Conservation (phyloP, 1,140 invertebrate genomes). For the Druon quercuslanigerum region DNA sequence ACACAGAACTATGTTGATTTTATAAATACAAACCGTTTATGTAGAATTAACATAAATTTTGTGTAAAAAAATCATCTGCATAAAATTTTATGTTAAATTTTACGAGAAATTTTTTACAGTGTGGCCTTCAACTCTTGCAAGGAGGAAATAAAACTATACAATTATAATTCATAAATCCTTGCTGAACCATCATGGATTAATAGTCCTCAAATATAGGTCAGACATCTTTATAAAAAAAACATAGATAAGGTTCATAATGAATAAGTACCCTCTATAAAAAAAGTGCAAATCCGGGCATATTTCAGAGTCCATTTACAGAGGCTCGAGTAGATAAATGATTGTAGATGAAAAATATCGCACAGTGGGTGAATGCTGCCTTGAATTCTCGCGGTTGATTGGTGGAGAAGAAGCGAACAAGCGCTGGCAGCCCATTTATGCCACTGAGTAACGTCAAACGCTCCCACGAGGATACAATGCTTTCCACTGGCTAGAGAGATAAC, state of each 20-base stretch:
- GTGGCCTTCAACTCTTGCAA: too few species aligned
- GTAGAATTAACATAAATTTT: too few species aligned
- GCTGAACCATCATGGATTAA: too few species aligned
- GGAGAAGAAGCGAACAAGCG: constrained; percentile 14
- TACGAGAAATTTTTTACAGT: too few species aligned
- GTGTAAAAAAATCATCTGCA: too few species aligned
- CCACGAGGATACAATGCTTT: constrained; percentile 15
- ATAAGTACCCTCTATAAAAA: neutral
- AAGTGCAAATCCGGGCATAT: neutral
- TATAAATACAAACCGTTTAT: too few species aligned
- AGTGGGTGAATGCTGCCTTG: neutral
- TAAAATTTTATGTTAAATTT: too few species aligned
- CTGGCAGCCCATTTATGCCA: constrained; percentile 21
- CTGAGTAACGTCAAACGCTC: constrained; percentile 12
- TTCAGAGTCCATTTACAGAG: constrained; percentile 8
- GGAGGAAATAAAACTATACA: too few species aligned
- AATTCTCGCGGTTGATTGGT: constrained; percentile 18
- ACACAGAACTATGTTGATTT: too few species aligned
- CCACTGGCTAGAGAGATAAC: constrained; percentile 15
- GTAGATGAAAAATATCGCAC: neutral
- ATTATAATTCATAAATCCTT: too few species aligned
- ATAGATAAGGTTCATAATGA: neutral
- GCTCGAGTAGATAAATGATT: neutral
- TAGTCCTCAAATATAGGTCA: too few species aligned
- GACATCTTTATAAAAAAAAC: too few species aligned